phyloP scores from a whole-genome alignment of 2,888 invertebrate genomes.

The Agrotis exclamationis region DNA sequence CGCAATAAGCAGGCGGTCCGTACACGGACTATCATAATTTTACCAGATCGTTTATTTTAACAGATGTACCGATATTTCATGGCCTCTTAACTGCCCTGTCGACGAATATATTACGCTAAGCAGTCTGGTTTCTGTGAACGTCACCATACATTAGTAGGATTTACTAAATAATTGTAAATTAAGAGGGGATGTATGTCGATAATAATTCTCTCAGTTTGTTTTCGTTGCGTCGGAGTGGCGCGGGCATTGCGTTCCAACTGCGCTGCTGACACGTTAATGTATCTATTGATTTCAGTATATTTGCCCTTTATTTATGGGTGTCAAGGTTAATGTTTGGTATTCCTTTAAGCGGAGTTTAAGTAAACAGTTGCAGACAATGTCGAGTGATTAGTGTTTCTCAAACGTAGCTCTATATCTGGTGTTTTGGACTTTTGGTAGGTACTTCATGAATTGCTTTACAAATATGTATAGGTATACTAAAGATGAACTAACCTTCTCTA shows the following conservation, averaged over 20 bases:
- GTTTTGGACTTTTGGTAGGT: too few species aligned
- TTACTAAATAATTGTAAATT: slow-evolving; percentile 82
- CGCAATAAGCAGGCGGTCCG: slow-evolving; percentile 50
- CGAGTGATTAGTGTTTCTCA: slow-evolving; percentile 49
- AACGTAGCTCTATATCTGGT: slow-evolving; percentile 15
- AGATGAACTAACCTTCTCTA: too few species aligned
- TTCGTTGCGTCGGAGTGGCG: slow-evolving; percentile 65
- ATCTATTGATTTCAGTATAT: slow-evolving; percentile 69
- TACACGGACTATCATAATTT: slow-evolving; percentile 70
- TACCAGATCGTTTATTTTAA: slow-evolving; percentile 76
- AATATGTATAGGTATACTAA: too few species aligned
- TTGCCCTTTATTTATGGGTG: slow-evolving; percentile 72
- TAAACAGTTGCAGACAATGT: slow-evolving; percentile 59
- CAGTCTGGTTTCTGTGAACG: slow-evolving; percentile 83
- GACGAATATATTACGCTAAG: slow-evolving; percentile 77
- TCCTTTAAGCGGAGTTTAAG: slow-evolving; percentile 35
- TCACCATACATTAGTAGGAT: slow-evolving; percentile 83
- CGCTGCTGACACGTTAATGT: slow-evolving; percentile 72
- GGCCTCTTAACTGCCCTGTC: slow-evolving; percentile 69
- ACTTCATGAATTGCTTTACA: too few species aligned
- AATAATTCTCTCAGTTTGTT: slow-evolving; percentile 83
- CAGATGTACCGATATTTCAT: slow-evolving; percentile 76
- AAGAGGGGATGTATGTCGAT: slow-evolving; percentile 70
- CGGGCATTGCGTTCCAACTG: slow-evolving; percentile 65
- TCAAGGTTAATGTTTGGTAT: slow-evolving; percentile 78